Base-by-base conservation (phyloP, 2,888 invertebrate species). In the Drosophila bunnanda region DNA sequence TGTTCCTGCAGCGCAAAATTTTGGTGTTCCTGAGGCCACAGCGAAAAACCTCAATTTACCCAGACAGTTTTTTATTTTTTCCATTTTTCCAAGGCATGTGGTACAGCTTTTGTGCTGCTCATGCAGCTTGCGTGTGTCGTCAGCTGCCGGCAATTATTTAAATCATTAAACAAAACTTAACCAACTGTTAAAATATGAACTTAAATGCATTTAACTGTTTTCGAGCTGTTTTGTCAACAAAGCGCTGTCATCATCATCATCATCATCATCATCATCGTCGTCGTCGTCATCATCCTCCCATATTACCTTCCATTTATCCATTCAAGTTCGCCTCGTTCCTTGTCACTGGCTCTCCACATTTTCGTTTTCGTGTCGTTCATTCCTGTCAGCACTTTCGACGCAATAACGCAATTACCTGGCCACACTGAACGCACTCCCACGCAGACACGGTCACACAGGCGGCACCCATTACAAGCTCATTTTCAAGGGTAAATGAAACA, bases 181-280 rank as follows among this genome's bases (percentile, higher is more conserved):
- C 90, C 89, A 90, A 90, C 90, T 90, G 90, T 90, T 90, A 90
- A 90, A 90, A 89, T 80, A 87, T 86, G 76, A 89, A 90, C 90
- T 90, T 89, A 90, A 90, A 79, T 90, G 90, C 86, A 90, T 87
- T 89, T 90, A 90, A 87, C 84, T 79, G 81, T 75, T 78, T 85
- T 80, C 56, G 77, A 70, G 73, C 77, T 87, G 79, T 78, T 78
- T 82, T 87, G 87, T 88, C 88, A 87, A 88, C 88, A 86, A 83
- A 79, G 71, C 67, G 80, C 73, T 79, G 79, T 79, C 82, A 80
- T 82, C 83, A 77, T 80, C 74, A 74, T 79, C 62, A 61, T 71
- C 55, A 62, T 79, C 86, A 56, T 68, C 71, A 52, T 65, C 46
- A 36, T 48, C 66, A 41, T 50, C 20, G 7, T 44, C n/a, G n/a